A percentile compares a stretch with the other conserved stretches of the same genome.
Conservation (phyloP, 1,140 invertebrate species). For the Drosophila truncata region DNA sequence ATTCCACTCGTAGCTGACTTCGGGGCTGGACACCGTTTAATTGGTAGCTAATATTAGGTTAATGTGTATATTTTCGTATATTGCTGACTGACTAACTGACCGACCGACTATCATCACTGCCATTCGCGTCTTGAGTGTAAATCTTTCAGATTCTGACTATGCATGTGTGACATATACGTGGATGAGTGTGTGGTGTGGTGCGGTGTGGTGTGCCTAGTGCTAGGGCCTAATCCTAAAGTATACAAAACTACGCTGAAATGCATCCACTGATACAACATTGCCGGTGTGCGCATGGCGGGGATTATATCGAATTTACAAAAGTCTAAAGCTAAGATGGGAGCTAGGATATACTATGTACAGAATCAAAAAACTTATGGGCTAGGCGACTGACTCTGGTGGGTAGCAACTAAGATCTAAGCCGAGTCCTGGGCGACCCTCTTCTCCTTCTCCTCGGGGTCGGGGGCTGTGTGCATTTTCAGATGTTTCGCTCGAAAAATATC, state of each 20-base stretch:
- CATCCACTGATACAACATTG: constrained; percentile 67
- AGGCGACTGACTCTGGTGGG: constrained; percentile 29
- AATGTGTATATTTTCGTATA: constrained; percentile 61
- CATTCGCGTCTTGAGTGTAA: constrained; percentile 54
- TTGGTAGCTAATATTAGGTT: constrained; percentile 40
- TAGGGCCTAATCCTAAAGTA: constrained; percentile 53
- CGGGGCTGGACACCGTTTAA: constrained; percentile 19
- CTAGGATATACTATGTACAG: constrained; percentile 57
- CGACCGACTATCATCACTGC: constrained; percentile 25
- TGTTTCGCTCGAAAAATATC: constrained; percentile 72
- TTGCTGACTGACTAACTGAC: constrained; percentile 64
- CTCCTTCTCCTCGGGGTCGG: constrained; percentile 4
- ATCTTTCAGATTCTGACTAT: constrained; percentile 79
- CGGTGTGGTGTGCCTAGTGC: constrained; percentile 10
- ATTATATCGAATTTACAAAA: constrained; percentile 66
- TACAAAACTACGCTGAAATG: constrained; percentile 61
- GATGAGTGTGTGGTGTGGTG: background rate
- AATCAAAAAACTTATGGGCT: constrained; percentile 34
- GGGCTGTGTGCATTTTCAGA: constrained; percentile 68
- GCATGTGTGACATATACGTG: constrained; percentile 20
- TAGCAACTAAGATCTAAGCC: constrained; percentile 36
- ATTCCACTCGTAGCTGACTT: constrained; percentile 35
- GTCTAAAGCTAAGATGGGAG: constrained; percentile 1
- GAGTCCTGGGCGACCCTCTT: constrained; percentile 12
- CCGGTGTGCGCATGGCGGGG: constrained; percentile 32